Conservation (phyloP, 2,113 vertebrate species). For the Martes martes region DNA sequence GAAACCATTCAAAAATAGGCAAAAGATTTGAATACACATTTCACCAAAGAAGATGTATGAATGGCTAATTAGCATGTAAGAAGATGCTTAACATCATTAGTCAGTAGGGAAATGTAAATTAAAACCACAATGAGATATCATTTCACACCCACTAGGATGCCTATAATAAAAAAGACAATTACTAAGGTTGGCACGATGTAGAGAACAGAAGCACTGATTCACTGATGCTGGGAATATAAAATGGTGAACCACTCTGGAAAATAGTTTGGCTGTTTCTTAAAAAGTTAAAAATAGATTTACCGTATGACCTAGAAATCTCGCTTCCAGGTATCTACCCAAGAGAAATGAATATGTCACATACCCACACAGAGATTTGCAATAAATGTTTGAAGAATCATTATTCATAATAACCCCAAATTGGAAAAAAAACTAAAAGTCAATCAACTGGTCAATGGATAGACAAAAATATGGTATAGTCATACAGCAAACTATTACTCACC, state of each 20-base stretch:
- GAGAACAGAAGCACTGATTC: background rate
- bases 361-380: background rate
- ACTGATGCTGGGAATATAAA: background rate
- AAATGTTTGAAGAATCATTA: background rate
- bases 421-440: background rate
- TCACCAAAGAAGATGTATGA: background rate
- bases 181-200: background rate
- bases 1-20: background rate
- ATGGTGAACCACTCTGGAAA: background rate
- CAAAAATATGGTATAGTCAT: background rate
- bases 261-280: background rate
- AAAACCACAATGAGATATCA: background rate
- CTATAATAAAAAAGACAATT: background rate
- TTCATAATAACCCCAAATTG: background rate
- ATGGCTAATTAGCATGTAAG: background rate
- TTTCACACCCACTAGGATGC: background rate
- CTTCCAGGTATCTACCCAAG: background rate
- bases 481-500: background rate
- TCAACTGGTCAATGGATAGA: background rate
- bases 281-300: background rate
- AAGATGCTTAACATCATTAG: background rate
- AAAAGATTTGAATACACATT: background rate
- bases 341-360: background rate
- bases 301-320: background rate
- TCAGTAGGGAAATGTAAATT: background rate